Conservation (phyloP, 2,113 vertebrate genomes). For the Lamprologus callipterus region DNA sequence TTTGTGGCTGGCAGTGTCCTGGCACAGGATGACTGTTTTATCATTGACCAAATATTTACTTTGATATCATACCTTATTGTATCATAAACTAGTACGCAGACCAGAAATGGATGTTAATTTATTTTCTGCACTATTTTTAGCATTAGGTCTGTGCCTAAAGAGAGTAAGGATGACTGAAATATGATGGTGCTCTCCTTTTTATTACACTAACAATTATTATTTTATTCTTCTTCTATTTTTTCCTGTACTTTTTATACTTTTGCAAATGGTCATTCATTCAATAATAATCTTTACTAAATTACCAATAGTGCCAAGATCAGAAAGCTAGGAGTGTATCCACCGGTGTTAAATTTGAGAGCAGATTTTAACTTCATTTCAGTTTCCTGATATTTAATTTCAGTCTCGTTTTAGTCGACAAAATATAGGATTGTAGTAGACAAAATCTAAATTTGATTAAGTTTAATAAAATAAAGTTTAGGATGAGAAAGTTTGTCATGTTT, state of each 20-base stretch:
- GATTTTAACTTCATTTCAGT: not conserved
- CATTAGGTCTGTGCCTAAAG: not conserved
- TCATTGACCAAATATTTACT: not conserved
- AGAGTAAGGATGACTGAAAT: not conserved
- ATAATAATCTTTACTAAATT: not conserved
- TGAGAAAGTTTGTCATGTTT: not conserved
- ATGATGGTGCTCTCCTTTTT: not conserved
- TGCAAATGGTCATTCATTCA: not conserved
- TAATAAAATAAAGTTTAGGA: not conserved
- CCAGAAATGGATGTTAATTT: not conserved
- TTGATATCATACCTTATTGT: not conserved
- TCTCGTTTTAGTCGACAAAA: not conserved
- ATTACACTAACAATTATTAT: not conserved
- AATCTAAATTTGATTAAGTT: not conserved
- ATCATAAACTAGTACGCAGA: not conserved
- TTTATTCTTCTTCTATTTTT: not conserved
- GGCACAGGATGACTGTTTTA: not conserved
- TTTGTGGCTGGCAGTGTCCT: not conserved
- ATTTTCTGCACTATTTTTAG: not conserved
- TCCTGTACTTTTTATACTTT: not conserved
- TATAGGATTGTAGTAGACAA: not conserved
- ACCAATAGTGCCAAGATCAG: not conserved
- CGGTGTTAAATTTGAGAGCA: not conserved
- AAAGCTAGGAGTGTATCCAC: not conserved
- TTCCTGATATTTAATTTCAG: not conserved